Percentiles rank a stretch among this genome's conserved stretches.
Conservation (phyloP, 2,797 vertebrate genomes). For the Rhinogobio ventralis region DNA sequence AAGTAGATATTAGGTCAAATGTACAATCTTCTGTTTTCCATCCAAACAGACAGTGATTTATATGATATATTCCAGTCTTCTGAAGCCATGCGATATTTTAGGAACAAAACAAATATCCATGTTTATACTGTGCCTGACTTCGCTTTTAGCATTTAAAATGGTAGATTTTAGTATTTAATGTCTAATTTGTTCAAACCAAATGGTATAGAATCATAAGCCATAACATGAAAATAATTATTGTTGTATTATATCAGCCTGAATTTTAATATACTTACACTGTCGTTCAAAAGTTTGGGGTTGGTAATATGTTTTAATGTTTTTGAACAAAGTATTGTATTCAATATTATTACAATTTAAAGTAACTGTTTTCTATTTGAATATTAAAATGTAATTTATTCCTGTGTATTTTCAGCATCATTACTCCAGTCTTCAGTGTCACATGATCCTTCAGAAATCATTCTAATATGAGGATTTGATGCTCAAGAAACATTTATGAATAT, state of each 20-base stretch:
- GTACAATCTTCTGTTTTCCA: neutral
- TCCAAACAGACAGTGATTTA: neutral
- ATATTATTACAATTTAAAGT: neutral
- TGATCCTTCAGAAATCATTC: neutral
- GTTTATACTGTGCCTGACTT: neutral
- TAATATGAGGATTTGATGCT: neutral
- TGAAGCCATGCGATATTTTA: neutral
- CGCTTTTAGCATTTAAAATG: neutral
- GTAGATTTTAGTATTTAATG: neutral
- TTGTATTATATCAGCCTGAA: neutral
- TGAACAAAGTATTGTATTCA: too few species aligned
- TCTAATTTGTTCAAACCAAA: neutral
- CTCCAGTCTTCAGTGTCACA: neutral
- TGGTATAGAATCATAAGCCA: neutral
- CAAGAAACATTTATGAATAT: too few species aligned
- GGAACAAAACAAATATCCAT: neutral
- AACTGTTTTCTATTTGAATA: neutral
- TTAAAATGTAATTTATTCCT: neutral
- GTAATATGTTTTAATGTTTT: neutral
- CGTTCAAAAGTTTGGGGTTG: neutral
- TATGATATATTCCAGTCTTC: neutral
- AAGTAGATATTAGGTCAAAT: neutral
- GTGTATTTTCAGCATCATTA: neutral
- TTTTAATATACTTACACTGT: neutral
- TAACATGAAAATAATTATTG: neutral